Conservation (phyloP, 2,797 vertebrate genomes). For the Danio tinwini region DNA sequence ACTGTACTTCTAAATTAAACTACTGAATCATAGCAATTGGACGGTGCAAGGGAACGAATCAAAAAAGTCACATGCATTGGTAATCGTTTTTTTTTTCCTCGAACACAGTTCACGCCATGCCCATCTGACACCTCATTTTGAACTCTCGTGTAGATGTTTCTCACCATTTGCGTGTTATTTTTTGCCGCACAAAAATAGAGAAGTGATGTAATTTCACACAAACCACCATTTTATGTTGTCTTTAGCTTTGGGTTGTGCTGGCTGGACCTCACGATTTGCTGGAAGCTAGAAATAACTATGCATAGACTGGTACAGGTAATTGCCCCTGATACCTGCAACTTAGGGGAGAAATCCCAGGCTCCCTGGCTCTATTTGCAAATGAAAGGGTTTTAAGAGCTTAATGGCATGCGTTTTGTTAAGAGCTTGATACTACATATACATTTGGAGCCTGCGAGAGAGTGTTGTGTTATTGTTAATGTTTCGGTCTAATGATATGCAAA, state of each 20-base stretch:
- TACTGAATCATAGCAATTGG: neutral
- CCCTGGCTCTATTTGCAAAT: slow-evolving; percentile 58
- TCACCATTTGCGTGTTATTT: slow-evolving; percentile 3
- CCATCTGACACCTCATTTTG: neutral
- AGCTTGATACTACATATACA: slow-evolving; percentile 48
- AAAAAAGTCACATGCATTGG: neutral
- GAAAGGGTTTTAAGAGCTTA: slow-evolving; percentile 62
- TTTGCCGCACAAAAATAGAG: neutral
- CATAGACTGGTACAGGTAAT: slow-evolving; percentile 5
- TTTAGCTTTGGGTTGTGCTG: neutral
- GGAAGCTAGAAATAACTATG: slow-evolving; percentile 1
- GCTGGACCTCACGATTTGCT: slow-evolving; percentile 8
- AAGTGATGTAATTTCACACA: slow-evolving; percentile 19
- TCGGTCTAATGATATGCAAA: slow-evolving; percentile 37
- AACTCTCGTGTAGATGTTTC: neutral
- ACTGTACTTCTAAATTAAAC: slow-evolving; percentile 15
- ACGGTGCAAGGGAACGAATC: neutral
- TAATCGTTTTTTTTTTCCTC: neutral
- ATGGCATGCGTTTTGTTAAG: slow-evolving; percentile 42
- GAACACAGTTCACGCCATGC: neutral
- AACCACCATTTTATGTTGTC: neutral
- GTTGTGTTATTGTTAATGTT: slow-evolving; percentile 42
- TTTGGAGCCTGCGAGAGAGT: slow-evolving; percentile 55
- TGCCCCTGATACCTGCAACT: slow-evolving; percentile 44
- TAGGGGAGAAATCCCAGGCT: neutral